These are phyloP conservation scores for Thecocarcelia acutangulata DNA, from an alignment of 2,888 invertebrate genomes.

Conservation along the genomic window DNA sequence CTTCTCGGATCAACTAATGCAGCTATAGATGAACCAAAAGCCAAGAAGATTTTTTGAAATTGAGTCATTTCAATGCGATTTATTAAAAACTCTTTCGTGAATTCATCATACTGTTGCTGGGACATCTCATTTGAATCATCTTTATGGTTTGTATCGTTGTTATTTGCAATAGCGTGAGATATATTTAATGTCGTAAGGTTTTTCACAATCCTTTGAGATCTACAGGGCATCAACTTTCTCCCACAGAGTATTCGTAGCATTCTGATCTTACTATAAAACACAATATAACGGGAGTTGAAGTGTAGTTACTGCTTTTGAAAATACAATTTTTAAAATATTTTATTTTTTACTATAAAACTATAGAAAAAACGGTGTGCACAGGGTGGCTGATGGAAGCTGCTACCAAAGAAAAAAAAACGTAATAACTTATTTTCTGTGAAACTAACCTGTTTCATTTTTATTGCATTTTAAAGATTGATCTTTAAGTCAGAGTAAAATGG, in stretches of 20 bases:
- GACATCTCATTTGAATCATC: constrained; percentile 11
- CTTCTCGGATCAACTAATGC: constrained; percentile 90
- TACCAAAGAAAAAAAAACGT: too few relatives aligned
- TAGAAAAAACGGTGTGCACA: too few relatives aligned
- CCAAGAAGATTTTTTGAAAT: constrained; percentile 90
- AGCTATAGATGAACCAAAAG: constrained; percentile 92
- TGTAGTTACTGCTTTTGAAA: too few relatives aligned
- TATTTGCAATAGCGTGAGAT: neutral
- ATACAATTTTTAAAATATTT: too few relatives aligned
- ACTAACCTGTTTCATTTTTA: too few relatives aligned
- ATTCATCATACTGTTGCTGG: constrained; percentile 79
- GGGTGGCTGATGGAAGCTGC: too few relatives aligned
- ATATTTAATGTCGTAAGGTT: constrained; percentile 40
- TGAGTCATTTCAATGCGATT: constrained; percentile 85
- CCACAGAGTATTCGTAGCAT: constrained; percentile 55
- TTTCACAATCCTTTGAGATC: constrained; percentile 3
- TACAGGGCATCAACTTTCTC: neutral
- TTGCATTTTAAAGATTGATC: too few relatives aligned
- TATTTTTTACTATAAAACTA: too few relatives aligned
- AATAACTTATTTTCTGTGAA: too few relatives aligned
- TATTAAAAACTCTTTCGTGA: constrained; percentile 84
- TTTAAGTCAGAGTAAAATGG: too few relatives aligned
- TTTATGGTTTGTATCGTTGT: neutral
- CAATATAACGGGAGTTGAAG: too few relatives aligned
- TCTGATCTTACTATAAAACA: neutral